Evolutionary conservation across 53 echinoderm and acorn worm species (phyloP).

Genomic region (Glandiceps talaboti): DNA sequence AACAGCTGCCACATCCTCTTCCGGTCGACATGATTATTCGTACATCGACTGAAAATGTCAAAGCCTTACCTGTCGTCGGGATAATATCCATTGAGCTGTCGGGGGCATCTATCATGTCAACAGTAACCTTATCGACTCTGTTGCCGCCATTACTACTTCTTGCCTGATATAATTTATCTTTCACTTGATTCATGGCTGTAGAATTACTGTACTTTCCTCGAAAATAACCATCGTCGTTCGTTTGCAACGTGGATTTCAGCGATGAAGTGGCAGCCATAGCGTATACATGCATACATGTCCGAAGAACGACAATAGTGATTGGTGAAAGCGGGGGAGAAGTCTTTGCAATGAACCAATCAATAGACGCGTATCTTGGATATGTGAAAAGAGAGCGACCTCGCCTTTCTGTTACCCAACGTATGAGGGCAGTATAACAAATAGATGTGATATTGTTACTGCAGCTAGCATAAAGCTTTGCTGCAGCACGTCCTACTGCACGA

Average conservation of each 20-base stretch:
- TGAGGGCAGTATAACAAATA: too few species aligned
- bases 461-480: too few species aligned
- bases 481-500: too few species aligned
- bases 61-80: too few species aligned
- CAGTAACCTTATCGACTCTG: background rate
- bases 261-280: background rate
- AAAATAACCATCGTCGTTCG: background rate
- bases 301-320: background rate
- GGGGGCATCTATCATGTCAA: conserved; percentile 46
- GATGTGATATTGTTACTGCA: too few species aligned
- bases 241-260: background rate
- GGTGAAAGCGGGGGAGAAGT: background rate
- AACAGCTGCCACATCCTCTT: too few species aligned
- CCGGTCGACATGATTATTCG: too few species aligned
- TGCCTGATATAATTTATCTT: background rate
- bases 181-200: background rate
- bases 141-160: background rate
- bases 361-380: too few species aligned
- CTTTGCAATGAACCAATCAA: too few species aligned
- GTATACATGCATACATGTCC: background rate
- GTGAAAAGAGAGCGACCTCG: too few species aligned
- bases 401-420: too few species aligned
- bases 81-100: conserved; percentile 84
- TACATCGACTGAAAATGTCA: too few species aligned
- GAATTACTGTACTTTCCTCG: background rate